Evolutionary conservation across 2,888 invertebrate genomes (phyloP), one percentile per base, ranked within the genome.

Genomic region (Drosophila phalerata): DNA sequence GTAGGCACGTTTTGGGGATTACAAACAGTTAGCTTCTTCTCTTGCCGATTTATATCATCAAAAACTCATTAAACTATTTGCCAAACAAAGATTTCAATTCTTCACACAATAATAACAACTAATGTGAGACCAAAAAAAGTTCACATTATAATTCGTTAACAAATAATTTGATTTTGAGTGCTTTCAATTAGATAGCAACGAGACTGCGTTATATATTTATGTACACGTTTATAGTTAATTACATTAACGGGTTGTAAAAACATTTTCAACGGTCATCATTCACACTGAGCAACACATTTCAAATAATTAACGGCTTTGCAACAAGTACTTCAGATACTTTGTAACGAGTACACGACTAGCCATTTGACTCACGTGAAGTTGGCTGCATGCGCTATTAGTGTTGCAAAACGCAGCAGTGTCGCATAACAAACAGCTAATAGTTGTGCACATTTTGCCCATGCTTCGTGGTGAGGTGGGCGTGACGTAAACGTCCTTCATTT

Each of bases 401-500:
- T 15, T 62, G 13, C 19, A 10, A 37, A 47, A 25, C 48, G 62
- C 58, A 30, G 51, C 25, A 13, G 38, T 40, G 38, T 45, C 28
- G 0, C 37, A 69, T 64, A 77, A 25, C 75, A 64, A 3, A 6
- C 22, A 76, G 75, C 75, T 78, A 53, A 6, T 1, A 17, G 19
- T 13, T 48, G 53, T 2, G 10, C 1, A 15, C 34, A 15, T 34
- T 76, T 76, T 60, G 73, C 56, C 52, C 52, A 52, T 58, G 37
- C 55, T 61, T 60, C 37, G 45, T 9, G 4, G 43, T 67, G 40
- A 51, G 74, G 76, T 78, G 76, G 76, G 76, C 76, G 74, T 77
- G 79, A 77, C 77, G 79, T 77, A 77, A 78, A 77, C 77, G 77
- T 77, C 77, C 77, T 77, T 77, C 77, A 77, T 77, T 69, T 77